Evolutionary conservation across 30 jellyfish, hydroid and myxozoan species (phyloP), one percentile per base, ranked within the genome.

Genomic region (Aurelia aurita complex sp. Pacific): DNA sequence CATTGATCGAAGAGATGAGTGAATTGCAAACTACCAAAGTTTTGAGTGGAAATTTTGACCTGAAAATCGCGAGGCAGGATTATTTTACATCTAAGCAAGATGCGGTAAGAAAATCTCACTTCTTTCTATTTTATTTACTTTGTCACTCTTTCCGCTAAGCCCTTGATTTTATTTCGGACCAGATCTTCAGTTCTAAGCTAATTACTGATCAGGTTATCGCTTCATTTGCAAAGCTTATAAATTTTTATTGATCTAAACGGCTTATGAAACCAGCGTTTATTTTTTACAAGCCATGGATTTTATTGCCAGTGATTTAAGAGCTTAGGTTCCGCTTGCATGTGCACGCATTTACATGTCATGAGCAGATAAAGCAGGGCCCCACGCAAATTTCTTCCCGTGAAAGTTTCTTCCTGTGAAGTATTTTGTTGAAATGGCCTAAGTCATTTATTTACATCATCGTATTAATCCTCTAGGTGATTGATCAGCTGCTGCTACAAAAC

Each of bases 41-140:
- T 35, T 68, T 94, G 53, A 70, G 89, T 43, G 98, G 98, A 34
- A 94, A 94, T 79, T 94, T 76, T 75, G 97, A 94, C 80, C 70
- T 94, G 80, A 94, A 94, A 43, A 94, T 94, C 68, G 94, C 97
- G 5, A 61, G 98, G 29, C 98, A 94, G 65, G 95, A 94, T 67
- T 94, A 94, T 79, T 94, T 94, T 82, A 83, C 85, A 15, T 84
- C 97, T 17, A 94, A 94, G 75, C 97, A 88, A 77, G 91, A 89
- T 55, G 96, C 81, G 93, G 98, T 88, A 80, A 12, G 73, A 15
- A 40, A 40, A 40, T 50, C n/a, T 9, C 13, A 29, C 17, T 16
- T 35, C 57, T 35, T 76, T 61, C 11, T 61, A 61, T 61, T 17
- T 11, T 17, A 23, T 61, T 17, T 61, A 61, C 35, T 17, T 23